phyloP scores from a whole-genome alignment of 2,888 invertebrate genomes.

The Calliopum simillimum region DNA sequence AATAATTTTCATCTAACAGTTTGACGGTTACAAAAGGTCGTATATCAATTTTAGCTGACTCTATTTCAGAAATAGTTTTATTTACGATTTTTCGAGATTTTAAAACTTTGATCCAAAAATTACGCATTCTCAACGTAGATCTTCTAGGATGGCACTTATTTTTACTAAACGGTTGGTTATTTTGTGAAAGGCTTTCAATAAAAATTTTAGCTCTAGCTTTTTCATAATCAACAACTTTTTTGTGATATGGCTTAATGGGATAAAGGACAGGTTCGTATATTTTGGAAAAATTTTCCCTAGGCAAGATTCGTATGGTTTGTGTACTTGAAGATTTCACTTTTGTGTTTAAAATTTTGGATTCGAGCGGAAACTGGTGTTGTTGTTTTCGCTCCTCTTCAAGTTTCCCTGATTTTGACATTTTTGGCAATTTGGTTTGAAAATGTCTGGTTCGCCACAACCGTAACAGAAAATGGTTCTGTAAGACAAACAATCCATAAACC shows the following conservation, averaged over 20 bases:
- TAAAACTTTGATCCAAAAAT: slow-evolving; percentile 31
- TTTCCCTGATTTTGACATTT: slow-evolving; percentile 14
- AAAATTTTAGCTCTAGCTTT: slow-evolving; percentile 20
- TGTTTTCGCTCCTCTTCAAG: slow-evolving; percentile 4
- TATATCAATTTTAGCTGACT: slow-evolving; percentile 14
- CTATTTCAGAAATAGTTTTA: neutral
- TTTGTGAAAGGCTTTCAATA: neutral
- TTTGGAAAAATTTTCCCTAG: neutral
- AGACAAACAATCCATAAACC: neutral
- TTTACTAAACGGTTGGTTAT: neutral
- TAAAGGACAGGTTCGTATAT: slow-evolving; percentile 46
- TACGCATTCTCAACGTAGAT: slow-evolving; percentile 7
- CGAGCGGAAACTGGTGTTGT: slow-evolving; percentile 15
- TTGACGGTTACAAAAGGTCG: slow-evolving; percentile 36
- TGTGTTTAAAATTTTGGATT: neutral
- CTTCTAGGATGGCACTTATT: neutral
- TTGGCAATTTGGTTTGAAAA: neutral
- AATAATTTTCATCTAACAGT: slow-evolving; percentile 21
- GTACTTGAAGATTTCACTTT: neutral
- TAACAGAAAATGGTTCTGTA: slow-evolving; percentile 7
- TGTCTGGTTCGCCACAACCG: slow-evolving; percentile 12
- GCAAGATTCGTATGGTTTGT: neutral
- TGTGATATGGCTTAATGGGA: slow-evolving; percentile 27
- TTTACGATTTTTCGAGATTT: slow-evolving; percentile 14
- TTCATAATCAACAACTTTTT: slow-evolving; percentile 23